Conservation (phyloP, 1,140 invertebrate species). For the Sesamia nonagrioides region DNA sequence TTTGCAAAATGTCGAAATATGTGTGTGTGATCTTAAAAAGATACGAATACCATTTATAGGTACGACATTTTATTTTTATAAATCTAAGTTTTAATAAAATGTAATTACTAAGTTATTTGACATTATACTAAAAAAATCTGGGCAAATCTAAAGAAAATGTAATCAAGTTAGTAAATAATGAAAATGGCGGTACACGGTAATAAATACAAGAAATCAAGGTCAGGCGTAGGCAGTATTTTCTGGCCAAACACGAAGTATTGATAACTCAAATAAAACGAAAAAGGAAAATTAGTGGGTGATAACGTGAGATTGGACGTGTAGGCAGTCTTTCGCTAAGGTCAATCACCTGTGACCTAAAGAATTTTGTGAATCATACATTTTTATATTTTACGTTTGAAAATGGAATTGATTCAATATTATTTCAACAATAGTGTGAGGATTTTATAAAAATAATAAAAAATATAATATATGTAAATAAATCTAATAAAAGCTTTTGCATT, state of each 20-base stretch:
- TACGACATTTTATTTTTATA: too few relatives aligned
- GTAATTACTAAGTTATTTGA: too few relatives aligned
- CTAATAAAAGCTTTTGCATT: too few relatives aligned
- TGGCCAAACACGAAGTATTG: neutral
- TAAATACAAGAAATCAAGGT: slow-evolving; percentile 1
- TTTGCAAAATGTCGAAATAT: too few relatives aligned
- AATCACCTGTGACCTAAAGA: slow-evolving; percentile 7
- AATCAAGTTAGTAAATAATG: neutral
- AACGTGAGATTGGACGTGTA: slow-evolving; percentile 6
- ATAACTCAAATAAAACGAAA: neutral
- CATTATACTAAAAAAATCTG: neutral
- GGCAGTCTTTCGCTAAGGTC: neutral
- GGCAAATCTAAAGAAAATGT: neutral
- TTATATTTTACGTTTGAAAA: neutral
- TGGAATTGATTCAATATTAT: neutral
- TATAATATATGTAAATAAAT: too few relatives aligned
- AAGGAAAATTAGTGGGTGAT: slow-evolving; percentile 7
- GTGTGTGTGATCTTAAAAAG: too few relatives aligned
- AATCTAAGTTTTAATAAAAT: too few relatives aligned
- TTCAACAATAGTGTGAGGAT: too few relatives aligned
- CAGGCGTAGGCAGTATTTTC: neutral
- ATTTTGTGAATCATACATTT: slow-evolving; percentile 3
- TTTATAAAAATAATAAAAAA: too few relatives aligned
- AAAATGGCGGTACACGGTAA: neutral
- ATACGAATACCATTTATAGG: too few relatives aligned